A percentile compares a stretch with the other conserved stretches of the same genome.
Conservation (phyloP, 2,797 vertebrate genomes). For the Pangasius macronema region DNA sequence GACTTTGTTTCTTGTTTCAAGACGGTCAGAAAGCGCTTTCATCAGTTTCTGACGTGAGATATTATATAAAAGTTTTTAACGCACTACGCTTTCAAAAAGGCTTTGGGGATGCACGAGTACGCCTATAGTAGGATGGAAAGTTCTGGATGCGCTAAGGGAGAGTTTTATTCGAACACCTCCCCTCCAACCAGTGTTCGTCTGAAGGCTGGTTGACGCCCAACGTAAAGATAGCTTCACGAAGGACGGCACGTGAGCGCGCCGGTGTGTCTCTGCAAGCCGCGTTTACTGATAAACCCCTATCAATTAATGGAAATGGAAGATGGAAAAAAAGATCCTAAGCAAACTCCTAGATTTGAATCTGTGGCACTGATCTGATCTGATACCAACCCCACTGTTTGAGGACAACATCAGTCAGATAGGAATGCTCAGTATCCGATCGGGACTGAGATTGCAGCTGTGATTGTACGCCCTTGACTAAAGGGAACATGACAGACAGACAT, state of each 20-base stretch:
- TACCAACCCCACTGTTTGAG: background rate
- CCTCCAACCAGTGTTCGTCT: background rate
- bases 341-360: background rate
- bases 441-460: background rate
- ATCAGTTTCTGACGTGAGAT: background rate
- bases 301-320: background rate
- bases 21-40: background rate
- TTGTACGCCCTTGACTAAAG: conserved; percentile 14
- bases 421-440: background rate
- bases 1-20: background rate
- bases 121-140: background rate
- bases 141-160: background rate
- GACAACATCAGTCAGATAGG: background rate
- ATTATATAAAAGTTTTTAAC: background rate
- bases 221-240: background rate
- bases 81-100: no score
- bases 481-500: conserved; percentile 28
- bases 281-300: background rate
- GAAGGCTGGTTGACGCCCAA: background rate
- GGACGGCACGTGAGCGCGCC: background rate
- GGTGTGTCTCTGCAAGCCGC: background rate
- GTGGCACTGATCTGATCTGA: background rate
- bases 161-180: background rate
- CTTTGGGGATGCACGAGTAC: background rate
- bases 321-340: background rate